These are phyloP conservation scores for Aegithalos caudatus DNA, from an alignment of 2,113 vertebrate genomes.

Conservation along the genomic window DNA sequence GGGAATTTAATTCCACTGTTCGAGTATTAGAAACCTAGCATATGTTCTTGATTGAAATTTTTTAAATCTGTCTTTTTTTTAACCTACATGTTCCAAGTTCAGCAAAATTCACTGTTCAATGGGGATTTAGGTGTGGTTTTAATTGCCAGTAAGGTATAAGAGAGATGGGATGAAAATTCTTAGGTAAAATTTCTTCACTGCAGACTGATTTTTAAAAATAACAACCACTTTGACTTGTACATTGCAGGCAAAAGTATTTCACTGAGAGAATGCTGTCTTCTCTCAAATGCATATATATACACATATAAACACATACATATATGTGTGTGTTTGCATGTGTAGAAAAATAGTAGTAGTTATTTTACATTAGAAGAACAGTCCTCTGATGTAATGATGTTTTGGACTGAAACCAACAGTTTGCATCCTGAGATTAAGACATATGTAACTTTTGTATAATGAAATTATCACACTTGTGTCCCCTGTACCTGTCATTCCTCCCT, in stretches of 20 bases:
- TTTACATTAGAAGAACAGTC: not conserved
- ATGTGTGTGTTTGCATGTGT: fast-evolving
- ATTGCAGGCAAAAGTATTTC: not conserved
- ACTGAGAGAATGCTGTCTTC: not conserved
- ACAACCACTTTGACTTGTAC: not conserved
- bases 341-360: not conserved
- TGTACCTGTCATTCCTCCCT: not conserved
- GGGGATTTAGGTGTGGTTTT: not conserved
- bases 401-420: not conserved
- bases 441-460: not conserved
- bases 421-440: not conserved
- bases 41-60: not conserved
- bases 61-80: not conserved
- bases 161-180: not conserved
- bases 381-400: not conserved
- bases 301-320: fast-evolving
- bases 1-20: not conserved
- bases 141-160: not conserved
- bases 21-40: not conserved
- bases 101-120: not conserved
- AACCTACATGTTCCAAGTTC: not conserved
- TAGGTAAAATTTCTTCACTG: not conserved
- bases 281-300: not conserved
- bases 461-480: not conserved
- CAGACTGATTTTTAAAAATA: not conserved